Percentiles rank a stretch among this genome's conserved stretches.
Conservation (phyloP, 2,888 invertebrate species). For the Acleris literana region DNA sequence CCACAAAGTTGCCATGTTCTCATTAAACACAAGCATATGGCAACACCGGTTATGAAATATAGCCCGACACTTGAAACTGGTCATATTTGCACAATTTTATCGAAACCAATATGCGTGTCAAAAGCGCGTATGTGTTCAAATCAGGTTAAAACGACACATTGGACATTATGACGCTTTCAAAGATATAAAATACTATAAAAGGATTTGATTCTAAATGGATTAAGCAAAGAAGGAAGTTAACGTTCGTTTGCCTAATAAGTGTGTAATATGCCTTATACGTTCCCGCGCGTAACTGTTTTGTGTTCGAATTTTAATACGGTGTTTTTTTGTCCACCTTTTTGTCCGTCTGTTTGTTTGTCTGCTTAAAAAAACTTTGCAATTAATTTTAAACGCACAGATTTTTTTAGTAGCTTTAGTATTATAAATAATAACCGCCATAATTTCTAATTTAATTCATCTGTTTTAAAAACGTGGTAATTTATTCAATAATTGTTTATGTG, state of each 20-base stretch:
- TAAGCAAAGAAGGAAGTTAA: constrained; percentile 17
- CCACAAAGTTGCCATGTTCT: constrained; percentile 24
- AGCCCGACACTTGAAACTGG: constrained; percentile 18
- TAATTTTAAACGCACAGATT: too few species aligned
- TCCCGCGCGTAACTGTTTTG: constrained; percentile 6
- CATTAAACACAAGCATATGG: constrained; percentile 27
- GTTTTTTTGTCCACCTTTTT: not conserved
- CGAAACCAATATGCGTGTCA: constrained; percentile 15
- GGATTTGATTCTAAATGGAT: not conserved
- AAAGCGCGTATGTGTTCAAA: constrained; percentile 3
- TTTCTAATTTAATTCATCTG: too few species aligned
- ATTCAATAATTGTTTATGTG: not conserved
- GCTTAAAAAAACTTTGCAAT: too few species aligned
- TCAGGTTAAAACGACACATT: not conserved
- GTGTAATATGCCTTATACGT: constrained; percentile 25
- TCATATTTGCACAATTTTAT: constrained; percentile 32
- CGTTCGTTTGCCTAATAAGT: constrained; percentile 7
- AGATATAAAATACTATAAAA: constrained; percentile 6
- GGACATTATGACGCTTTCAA: not conserved
- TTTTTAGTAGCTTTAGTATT: too few species aligned
- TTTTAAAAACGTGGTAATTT: too few species aligned
- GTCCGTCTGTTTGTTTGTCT: too few species aligned
- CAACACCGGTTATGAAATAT: constrained; percentile 31
- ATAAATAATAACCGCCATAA: too few species aligned
- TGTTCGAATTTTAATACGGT: constrained; percentile 1